Percentiles rank a stretch among this genome's conserved stretches.
phyloP scores from a whole-genome alignment of 2,888 invertebrate genomes.

The Proisotoma minuta region DNA sequence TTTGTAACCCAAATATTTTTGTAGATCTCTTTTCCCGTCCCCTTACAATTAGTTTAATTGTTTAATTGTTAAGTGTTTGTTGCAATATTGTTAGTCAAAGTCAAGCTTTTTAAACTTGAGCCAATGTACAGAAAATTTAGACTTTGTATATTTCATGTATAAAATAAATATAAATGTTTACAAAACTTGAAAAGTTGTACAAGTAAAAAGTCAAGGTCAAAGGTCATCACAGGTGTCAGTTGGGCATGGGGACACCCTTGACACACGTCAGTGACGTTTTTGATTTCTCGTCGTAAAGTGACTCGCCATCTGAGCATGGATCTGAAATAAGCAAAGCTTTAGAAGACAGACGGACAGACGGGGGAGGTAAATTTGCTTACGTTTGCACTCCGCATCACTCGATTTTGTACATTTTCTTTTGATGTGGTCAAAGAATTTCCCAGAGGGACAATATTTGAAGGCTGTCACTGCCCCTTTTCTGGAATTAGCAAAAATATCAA shows the following conservation, averaged over 20 bases:
- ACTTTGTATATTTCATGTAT: too few relatives aligned
- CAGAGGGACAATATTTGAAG: not conserved
- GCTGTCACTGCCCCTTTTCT: not conserved
- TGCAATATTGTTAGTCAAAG: too few relatives aligned
- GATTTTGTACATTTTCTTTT: not conserved
- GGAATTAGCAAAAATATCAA: not conserved
- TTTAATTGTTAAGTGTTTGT: too few relatives aligned
- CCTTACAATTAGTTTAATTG: too few relatives aligned
- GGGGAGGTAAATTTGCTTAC: not conserved
- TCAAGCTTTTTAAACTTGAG: too few relatives aligned
- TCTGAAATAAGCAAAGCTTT: not conserved
- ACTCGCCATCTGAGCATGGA: not conserved
- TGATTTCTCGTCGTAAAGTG: not conserved
- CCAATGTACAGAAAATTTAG: too few relatives aligned
- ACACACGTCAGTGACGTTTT: not conserved
- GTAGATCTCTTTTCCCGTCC: too few relatives aligned
- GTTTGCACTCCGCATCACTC: conserved; percentile 1
- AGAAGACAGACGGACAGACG: not conserved
- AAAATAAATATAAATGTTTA: too few relatives aligned
- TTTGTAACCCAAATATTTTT: too few relatives aligned
- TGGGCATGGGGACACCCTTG: conserved; percentile 3
- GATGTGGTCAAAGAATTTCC: conserved; percentile 1
- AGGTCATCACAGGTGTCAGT: too few relatives aligned
- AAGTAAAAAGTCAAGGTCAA: too few relatives aligned
- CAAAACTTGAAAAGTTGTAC: too few relatives aligned